Evolutionary conservation across 2,888 invertebrate genomes (phyloP).

Genomic region (Willowsia nigromaculata): DNA sequence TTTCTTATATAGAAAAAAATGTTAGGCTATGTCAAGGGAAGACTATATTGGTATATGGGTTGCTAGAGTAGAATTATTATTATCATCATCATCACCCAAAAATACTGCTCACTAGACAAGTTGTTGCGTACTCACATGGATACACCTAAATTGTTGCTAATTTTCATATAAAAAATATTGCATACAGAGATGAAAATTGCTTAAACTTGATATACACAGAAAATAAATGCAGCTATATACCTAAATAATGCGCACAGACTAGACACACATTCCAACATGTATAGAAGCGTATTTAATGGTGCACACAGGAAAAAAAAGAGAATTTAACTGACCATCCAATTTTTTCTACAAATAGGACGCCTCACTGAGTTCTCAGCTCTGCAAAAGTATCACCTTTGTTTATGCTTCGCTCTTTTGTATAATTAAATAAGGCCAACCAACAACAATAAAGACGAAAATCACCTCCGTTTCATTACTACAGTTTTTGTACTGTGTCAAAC

Average conservation of each 20-base stretch:
- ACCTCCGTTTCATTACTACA: conserved; percentile 52
- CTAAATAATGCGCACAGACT: not conserved
- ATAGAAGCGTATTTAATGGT: conserved; percentile 5
- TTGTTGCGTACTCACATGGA: not conserved
- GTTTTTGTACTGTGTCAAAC: conserved; percentile 7
- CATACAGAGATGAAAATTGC: not conserved
- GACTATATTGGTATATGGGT: not conserved
- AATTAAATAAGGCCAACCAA: conserved; percentile 63
- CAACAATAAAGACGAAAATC: conserved; percentile 38
- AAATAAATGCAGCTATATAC: not conserved
- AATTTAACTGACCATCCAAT: conserved; percentile 60
- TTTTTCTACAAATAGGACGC: conserved; percentile 53
- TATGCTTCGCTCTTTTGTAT: conserved; percentile 32
- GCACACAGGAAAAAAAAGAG: conserved; percentile 10
- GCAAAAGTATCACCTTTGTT: conserved; percentile 55
- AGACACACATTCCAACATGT: not conserved
- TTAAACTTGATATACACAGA: not conserved
- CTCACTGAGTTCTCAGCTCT: conserved; percentile 40
- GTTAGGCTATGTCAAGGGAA: conserved; percentile 47
- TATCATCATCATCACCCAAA: not conserved
- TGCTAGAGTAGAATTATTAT: not conserved
- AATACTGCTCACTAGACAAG: not conserved
- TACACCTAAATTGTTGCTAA: not conserved
- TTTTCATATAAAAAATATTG: not conserved
- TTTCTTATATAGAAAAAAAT: not conserved